Evolutionary conservation across 2,797 vertebrate species (phyloP), one percentile per base, ranked within the genome.

Genomic region (Pelodytes ibericus): DNA sequence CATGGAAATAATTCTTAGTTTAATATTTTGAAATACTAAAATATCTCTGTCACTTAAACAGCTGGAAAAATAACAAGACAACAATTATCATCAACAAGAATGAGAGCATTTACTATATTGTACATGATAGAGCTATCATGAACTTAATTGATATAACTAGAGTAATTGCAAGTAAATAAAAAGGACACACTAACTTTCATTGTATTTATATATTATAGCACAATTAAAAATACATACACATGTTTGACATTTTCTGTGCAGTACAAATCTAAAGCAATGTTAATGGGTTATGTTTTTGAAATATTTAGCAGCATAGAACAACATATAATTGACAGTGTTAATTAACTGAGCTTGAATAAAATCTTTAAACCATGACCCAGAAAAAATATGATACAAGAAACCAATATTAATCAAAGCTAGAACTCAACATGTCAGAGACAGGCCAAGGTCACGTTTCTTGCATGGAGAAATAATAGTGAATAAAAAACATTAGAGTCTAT

Each of bases 21-120:
- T 62, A 74, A 57, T 74, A 74, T 66, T 65, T 58, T 74, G 72
- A 65, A 66, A 74, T 66, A 33, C 62, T 44, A 74, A 49, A 74
- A 58, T 66, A 65, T 66, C 26, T 30, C 31, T 65, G 62, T 66
- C 31, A 58, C 53, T 74, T 58, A 36, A n/a, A 74, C 61, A 66
- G 61, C 33, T 57, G 51, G 62, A 59, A 53, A 64, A 65, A 64
- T 41, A 44, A 65, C 62, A 65, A 74, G 51, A 41, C 49, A 58
- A 31, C 24, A 29, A 74, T 58, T 74, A 29, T 18, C 62, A 74
- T 57, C 31, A 66, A 64, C 39, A 20, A 24, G 24, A 65, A 16
- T 39, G 18, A 57, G 49, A 57, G 15, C 6, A 1, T 29, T 64
- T 63, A 39, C 29, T n/a, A n/a, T 64, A 63, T 22, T 33, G 33